Percentiles rank a stretch among this genome's conserved stretches.
Conservation (phyloP, 2,797 vertebrate species). For the Xenopus petersii region DNA sequence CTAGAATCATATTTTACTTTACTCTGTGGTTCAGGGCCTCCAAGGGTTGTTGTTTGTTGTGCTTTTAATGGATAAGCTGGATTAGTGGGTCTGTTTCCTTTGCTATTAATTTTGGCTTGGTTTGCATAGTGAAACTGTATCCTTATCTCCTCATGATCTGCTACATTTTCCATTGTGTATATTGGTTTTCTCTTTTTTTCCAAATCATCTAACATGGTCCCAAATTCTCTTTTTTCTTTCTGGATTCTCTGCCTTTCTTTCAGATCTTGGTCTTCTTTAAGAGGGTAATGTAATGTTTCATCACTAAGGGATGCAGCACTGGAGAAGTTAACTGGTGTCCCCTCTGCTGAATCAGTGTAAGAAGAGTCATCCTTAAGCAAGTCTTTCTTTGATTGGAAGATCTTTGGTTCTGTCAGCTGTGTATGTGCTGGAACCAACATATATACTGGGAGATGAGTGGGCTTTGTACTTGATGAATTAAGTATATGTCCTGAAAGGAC, state of each 20-base stretch:
- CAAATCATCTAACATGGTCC: constrained; percentile 3
- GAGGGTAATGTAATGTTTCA: constrained; percentile 83
- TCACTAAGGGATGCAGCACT: constrained; percentile 89
- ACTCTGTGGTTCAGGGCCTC: neutral
- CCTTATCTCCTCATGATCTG: constrained; percentile 32
- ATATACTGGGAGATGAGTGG: constrained; percentile 83
- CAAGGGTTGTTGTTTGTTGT: constrained; percentile 11
- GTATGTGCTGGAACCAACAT: constrained; percentile 87
- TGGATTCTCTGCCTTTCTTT: constrained; percentile 56
- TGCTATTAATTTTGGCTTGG: constrained; percentile 30
- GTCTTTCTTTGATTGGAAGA: constrained; percentile 70
- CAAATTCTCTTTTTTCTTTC: constrained; percentile 49
- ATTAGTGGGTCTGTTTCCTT: constrained; percentile 5
- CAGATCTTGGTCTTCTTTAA: constrained; percentile 54
- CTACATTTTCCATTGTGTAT: constrained; percentile 4
- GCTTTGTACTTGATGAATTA: constrained; percentile 73
- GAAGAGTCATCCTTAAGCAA: constrained; percentile 80
- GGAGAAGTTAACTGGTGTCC: constrained; percentile 87
- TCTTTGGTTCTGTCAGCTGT: constrained; percentile 66
- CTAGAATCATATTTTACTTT: constrained; percentile 7
- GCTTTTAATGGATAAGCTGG: constrained; percentile 3
- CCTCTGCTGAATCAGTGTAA: constrained; percentile 85
- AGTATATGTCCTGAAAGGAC: constrained; percentile 79
- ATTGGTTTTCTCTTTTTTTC: constrained; percentile 12
- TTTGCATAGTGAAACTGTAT: constrained; percentile 48